A percentile compares a stretch with the other conserved stretches of the same genome.
Conservation (phyloP, 1,140 invertebrate genomes). For the Ephestia elutella region DNA sequence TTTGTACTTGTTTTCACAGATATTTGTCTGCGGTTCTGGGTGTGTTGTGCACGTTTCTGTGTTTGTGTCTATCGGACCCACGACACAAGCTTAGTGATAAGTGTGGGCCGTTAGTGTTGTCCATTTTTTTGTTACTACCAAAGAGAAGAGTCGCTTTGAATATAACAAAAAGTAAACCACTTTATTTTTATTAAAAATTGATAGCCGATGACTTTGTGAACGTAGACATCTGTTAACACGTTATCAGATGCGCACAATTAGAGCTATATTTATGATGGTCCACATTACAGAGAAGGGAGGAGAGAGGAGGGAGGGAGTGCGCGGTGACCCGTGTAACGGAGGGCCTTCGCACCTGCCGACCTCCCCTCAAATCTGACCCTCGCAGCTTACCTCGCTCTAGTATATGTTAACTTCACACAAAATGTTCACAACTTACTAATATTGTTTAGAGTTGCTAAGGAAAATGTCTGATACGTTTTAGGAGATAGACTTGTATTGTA, state of each 20-base stretch:
- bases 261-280: not conserved
- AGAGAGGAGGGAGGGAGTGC: constrained; percentile 6
- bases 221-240: not conserved
- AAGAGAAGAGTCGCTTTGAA: too few relatives aligned
- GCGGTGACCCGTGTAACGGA: constrained; percentile 39
- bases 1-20: too few relatives aligned
- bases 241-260: constrained; percentile 4
- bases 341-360: constrained; percentile 62
- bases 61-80: too few relatives aligned
- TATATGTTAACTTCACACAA: constrained; percentile 27
- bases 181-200: constrained; percentile 17
- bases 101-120: too few relatives aligned
- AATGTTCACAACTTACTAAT: not conserved
- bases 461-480: too few relatives aligned
- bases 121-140: too few relatives aligned
- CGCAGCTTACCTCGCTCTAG: constrained; percentile 51
- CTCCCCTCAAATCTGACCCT: constrained; percentile 62
- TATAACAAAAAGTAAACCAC: too few relatives aligned
- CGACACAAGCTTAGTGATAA: too few relatives aligned
- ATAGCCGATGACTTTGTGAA: constrained; percentile 16
- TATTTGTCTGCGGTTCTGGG: too few relatives aligned
- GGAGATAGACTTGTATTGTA: too few relatives aligned
- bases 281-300: not conserved
- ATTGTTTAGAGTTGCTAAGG: too few relatives aligned
- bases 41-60: too few relatives aligned